Conservation (phyloP, 2,797 vertebrate genomes). For the Tokudaia muenninki region DNA sequence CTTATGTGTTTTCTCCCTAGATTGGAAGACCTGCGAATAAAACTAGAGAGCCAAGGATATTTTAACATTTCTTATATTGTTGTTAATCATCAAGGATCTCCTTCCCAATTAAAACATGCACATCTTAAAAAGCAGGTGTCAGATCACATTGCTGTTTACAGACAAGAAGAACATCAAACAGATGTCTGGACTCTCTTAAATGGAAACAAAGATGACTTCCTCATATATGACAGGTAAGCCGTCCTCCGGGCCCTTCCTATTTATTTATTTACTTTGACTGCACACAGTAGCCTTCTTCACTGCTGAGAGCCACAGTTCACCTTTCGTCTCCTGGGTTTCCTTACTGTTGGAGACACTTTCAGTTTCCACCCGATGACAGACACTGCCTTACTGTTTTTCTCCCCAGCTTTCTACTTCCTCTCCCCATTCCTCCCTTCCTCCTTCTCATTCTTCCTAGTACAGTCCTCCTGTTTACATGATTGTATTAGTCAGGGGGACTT, state of each 20-base stretch:
- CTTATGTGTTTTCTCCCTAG: conserved; percentile 85
- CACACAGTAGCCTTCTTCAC: background rate
- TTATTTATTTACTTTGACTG: background rate
- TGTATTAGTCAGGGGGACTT: background rate
- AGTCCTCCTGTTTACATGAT: background rate
- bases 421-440: no score
- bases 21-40: conserved; percentile 92
- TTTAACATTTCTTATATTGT: conserved; percentile 92
- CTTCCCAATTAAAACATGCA: conserved; percentile 88
- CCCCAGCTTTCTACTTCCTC: background rate
- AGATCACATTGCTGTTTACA: conserved; percentile 92
- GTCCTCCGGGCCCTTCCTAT: background rate
- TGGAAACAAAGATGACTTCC: conserved; percentile 94
- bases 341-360: background rate
- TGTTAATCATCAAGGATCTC: conserved; percentile 92
- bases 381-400: background rate
- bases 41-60: conserved; percentile 91
- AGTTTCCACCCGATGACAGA: background rate
- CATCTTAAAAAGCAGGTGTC: conserved; percentile 90
- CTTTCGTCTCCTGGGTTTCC: background rate
- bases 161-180: conserved; percentile 89
- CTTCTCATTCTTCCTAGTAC: background rate
- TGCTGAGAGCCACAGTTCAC: background rate
- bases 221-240: conserved; percentile 96
- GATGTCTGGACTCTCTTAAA: conserved; percentile 94